A percentile compares a stretch with the other conserved stretches of the same genome.
phyloP scores from a whole-genome alignment of 1,140 invertebrate genomes.

The Drosophila miranda region DNA sequence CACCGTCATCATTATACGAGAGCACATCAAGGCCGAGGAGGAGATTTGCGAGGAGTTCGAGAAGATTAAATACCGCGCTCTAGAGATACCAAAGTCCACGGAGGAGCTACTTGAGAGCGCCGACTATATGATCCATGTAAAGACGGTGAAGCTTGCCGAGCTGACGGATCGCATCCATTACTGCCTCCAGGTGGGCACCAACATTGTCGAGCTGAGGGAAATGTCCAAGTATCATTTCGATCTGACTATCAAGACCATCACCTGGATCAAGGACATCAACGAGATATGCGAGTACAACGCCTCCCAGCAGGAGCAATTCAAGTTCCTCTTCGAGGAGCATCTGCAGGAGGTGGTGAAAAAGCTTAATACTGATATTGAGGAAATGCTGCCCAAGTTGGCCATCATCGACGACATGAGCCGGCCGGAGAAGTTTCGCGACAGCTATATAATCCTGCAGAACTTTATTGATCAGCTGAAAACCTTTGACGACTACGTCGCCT shows the following conservation, averaged over 20 bases:
- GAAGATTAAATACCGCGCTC: conserved; percentile 84
- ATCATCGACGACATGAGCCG: conserved; percentile 89
- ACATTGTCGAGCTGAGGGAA: conserved; percentile 87
- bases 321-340: conserved; percentile 91
- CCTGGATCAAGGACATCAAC: conserved; percentile 88
- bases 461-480: conserved; percentile 89
- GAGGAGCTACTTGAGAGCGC: conserved; percentile 88
- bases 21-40: conserved; percentile 84
- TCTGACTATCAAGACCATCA: conserved; percentile 87
- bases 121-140: conserved; percentile 86
- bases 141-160: conserved; percentile 85
- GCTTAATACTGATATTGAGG: conserved; percentile 87
- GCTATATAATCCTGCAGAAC: conserved; percentile 88
- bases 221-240: conserved; percentile 86
- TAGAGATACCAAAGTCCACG: conserved; percentile 87
- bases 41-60: conserved; percentile 87
- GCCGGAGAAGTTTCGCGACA: conserved; percentile 85
- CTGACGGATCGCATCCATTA: conserved; percentile 86
- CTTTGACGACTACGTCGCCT: conserved; percentile 88
- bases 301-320: conserved; percentile 89
- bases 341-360: conserved; percentile 87
- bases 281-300: conserved; percentile 88
- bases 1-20: conserved; percentile 82
- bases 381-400: conserved; percentile 87
- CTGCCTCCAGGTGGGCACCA: conserved; percentile 85